These are phyloP conservation scores for Steinernema carpocapsae DNA, from an alignment of 2,888 invertebrate species.

Conservation along the genomic window DNA sequence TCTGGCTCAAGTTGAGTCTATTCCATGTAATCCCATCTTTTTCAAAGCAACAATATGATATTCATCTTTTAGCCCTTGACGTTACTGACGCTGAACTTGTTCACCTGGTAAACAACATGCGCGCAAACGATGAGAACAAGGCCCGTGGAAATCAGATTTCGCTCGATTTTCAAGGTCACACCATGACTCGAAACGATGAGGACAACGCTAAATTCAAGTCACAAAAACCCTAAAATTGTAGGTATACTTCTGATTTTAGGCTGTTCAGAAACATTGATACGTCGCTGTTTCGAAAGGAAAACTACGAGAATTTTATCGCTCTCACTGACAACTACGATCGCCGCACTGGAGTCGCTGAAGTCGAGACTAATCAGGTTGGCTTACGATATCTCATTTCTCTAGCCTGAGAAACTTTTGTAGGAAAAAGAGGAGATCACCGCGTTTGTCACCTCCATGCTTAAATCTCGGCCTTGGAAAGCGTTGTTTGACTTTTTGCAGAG, in stretches of 20 bases:
- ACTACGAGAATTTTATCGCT: constrained; percentile 78
- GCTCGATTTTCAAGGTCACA: constrained; percentile 64
- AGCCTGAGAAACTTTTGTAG: constrained; percentile 61
- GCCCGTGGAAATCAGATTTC: constrained; percentile 51
- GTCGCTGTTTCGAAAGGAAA: constrained; percentile 69
- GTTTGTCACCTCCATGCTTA: constrained; percentile 44
- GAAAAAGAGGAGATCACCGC: constrained; percentile 41
- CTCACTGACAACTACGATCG: constrained; percentile 86
- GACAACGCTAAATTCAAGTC: constrained; percentile 56
- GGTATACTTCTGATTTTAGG: constrained; percentile 26
- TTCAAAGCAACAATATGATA: not conserved
- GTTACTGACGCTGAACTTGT: constrained; percentile 47
- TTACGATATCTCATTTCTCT: no score
- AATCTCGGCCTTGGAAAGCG: constrained; percentile 53
- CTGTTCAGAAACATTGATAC: constrained; percentile 42
- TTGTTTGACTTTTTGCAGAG: constrained; percentile 37
- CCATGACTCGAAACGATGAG: constrained; percentile 53
- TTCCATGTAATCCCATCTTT: not conserved
- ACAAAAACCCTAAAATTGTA: constrained; percentile 20
- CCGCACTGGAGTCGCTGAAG: constrained; percentile 71
- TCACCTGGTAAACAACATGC: constrained; percentile 45
- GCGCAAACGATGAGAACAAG: constrained; percentile 51
- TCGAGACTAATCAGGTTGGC: constrained; percentile 45
- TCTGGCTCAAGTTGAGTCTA: constrained; percentile 4
- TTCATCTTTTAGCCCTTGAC: constrained; percentile 37